phyloP scores from a whole-genome alignment of 2,113 vertebrate genomes.

The Athene cunicularia region DNA sequence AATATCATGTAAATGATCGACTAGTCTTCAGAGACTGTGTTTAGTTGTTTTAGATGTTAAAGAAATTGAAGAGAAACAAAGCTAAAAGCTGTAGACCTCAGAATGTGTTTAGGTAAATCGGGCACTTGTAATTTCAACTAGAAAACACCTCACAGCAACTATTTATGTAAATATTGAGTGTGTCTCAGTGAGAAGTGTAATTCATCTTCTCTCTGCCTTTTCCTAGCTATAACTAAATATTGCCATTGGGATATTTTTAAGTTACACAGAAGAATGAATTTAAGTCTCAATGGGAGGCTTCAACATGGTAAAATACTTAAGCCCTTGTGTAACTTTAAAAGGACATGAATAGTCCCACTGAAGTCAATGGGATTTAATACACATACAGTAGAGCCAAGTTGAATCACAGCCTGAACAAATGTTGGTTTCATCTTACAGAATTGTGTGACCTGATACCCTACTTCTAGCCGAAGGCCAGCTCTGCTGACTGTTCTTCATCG shows the following conservation, averaged over 20 bases:
- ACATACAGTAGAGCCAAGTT: neutral
- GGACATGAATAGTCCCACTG: neutral
- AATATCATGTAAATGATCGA: neutral
- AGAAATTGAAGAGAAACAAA: neutral
- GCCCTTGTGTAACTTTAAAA: constrained; percentile 37
- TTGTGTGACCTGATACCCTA: constrained; percentile 23
- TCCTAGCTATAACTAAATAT: neutral
- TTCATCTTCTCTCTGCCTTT: neutral
- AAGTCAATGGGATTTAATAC: constrained; percentile 57
- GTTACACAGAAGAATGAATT: neutral
- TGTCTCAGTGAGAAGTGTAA: neutral
- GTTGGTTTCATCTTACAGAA: neutral
- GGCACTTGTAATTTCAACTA: neutral
- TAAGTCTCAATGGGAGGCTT: constrained; percentile 20
- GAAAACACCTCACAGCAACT: neutral
- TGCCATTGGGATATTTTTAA: constrained; percentile 39
- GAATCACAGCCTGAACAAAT: constrained; percentile 19
- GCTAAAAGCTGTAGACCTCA: neutral
- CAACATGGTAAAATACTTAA: neutral
- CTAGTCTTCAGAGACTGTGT: neutral
- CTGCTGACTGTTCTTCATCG: neutral
- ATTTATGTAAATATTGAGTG: neutral
- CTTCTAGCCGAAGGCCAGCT: neutral
- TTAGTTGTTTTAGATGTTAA: neutral
- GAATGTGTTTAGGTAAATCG: neutral